Percentiles rank a stretch among this genome's conserved stretches.
Conservation (phyloP, 2,113 vertebrate genomes). For the Chloropsis cyanopogon region DNA sequence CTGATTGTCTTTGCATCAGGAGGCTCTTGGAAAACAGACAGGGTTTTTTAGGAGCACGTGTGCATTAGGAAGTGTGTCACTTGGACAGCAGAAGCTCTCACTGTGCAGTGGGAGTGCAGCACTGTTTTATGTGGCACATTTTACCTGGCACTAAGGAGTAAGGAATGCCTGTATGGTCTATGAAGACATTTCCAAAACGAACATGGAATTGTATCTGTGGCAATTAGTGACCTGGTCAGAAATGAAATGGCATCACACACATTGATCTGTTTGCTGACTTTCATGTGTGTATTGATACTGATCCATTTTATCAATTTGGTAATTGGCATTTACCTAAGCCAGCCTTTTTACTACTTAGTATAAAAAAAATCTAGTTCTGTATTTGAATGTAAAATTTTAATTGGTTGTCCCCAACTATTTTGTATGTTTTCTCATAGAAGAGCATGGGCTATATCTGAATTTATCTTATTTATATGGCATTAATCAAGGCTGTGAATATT, state of each 20-base stretch:
- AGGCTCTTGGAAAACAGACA: not conserved
- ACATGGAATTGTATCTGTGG: not conserved
- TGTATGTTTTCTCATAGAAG: not conserved
- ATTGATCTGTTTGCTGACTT: not conserved
- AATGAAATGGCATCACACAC: not conserved
- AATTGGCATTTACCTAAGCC: not conserved
- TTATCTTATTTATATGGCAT: slow-evolving; percentile 8
- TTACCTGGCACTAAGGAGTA: not conserved
- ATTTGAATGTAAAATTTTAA: not conserved
- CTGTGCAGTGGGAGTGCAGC: rapidly evolving
- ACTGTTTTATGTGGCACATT: not conserved
- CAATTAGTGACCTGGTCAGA: not conserved
- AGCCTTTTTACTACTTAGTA: not conserved
- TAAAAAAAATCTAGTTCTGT: not conserved
- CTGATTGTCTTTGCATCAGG: not conserved
- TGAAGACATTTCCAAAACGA: not conserved
- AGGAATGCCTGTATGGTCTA: rapidly evolving
- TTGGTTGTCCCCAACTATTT: not conserved
- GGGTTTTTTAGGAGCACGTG: not conserved
- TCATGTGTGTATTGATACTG: not conserved
- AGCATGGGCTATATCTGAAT: not conserved
- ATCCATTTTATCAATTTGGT: not conserved
- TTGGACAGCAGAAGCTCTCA: not conserved
- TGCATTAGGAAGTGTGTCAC: not conserved
- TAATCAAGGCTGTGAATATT: not conserved